Base-by-base conservation (phyloP, 2,797 vertebrate species). In the Tympanoctomys barrerae region DNA sequence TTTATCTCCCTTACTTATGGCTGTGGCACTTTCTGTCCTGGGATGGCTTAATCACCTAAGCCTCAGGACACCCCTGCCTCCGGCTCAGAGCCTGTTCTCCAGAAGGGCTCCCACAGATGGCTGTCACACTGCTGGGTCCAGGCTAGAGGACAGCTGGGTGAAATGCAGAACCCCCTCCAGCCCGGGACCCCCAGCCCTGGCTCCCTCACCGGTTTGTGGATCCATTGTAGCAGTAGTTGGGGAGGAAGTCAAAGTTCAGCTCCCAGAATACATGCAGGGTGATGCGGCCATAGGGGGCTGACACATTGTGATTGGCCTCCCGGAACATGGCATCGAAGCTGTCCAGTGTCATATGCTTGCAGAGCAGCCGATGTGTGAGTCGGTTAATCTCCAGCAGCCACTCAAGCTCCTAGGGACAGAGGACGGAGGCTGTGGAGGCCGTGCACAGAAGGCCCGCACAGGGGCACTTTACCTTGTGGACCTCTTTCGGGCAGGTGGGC, bases 251-350 rank as follows among this genome's bases (percentile, higher is more conserved):
- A 28, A 99, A 99, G 98, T 99, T 99, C 93, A 99, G 99, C 96
- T 99, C 99, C 99, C 99, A 99, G 98, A 99, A 99, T 96, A 99
- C 99, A 0, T 99, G 99, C 70, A 99, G 98, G 3, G 99, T 99
- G 98, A 99, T 99, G 86, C 99, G 99, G 46, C 99, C 99, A 0
- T 99, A 99, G 7, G 99, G 99, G 0, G 99, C 99, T 0, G 99
- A 99, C 79, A 99, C 99, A 0, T 99, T 99, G 98, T 99, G 99
- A 96, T 99, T 99, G 98, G 99, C 99, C 94, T 99, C 99, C 33
- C 99, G 98, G 97, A 99, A 99, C 99, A 99, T 99, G 98, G 99
- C 99, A 7, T 99, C 99, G 24, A 99, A 99, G 97, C 99, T 99
- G 98, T 99, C 99, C 98, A 99, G 97, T 0, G 99, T 99, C 99